Evolutionary conservation across 2,888 invertebrate genomes (phyloP).

Genomic region (Athripsodes cinereus): DNA sequence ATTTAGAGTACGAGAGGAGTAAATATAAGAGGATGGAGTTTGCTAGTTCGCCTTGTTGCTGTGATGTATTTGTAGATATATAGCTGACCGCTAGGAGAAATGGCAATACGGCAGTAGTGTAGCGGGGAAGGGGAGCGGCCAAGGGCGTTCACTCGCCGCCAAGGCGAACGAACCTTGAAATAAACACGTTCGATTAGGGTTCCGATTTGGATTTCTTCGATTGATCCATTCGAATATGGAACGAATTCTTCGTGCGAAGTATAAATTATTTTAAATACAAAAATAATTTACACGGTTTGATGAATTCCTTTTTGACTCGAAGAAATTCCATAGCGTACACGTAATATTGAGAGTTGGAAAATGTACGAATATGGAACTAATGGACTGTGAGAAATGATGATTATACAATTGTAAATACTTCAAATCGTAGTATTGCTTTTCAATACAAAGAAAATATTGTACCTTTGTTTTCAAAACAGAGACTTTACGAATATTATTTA

Average conservation of each 20-base stretch:
- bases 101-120: conserved; percentile 7
- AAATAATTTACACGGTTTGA: not conserved
- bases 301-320: not conserved
- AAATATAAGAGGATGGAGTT: not conserved
- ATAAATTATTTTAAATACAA: not conserved
- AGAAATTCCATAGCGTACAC: not conserved
- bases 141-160: conserved; percentile 31
- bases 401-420: no score
- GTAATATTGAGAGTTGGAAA: not conserved
- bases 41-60: not conserved
- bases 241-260: not conserved
- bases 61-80: no score
- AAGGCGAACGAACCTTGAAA: conserved; percentile 3
- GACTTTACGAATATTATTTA: no score
- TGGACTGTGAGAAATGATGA: not conserved
- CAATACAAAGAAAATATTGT: no score
- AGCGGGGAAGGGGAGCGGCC: conserved; percentile 28
- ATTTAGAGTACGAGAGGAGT: not conserved
- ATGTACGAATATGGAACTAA: not conserved
- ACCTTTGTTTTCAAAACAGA: no score
- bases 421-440: no score
- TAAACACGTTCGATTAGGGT: conserved; percentile 2
- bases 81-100: not conserved
- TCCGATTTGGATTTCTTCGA: not conserved
- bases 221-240: conserved; percentile 1